Percentiles rank a stretch among this genome's conserved stretches.
Evolutionary conservation across 1,140 invertebrate species (phyloP).

Genomic region (Ips nitidus): DNA sequence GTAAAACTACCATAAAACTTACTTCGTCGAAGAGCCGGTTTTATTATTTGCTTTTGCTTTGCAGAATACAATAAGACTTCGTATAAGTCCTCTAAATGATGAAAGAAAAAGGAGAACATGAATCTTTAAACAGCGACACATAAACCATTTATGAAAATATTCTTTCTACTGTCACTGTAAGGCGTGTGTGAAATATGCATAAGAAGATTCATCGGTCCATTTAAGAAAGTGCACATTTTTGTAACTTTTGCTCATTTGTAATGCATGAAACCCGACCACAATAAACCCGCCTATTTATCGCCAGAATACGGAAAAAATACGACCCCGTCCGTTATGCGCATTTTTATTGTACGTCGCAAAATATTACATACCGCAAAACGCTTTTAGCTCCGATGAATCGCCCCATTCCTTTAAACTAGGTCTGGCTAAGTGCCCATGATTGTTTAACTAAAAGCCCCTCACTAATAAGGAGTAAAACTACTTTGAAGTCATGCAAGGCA

Average conservation of each 20-base stretch:
- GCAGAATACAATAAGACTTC: background rate
- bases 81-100: background rate
- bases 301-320: constrained; percentile 19
- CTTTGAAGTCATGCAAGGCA: no score
- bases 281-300: constrained; percentile 28
- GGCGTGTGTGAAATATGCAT: constrained; percentile 22
- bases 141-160: constrained; percentile 7
- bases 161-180: constrained; percentile 11
- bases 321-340: constrained; percentile 5
- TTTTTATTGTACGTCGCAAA: constrained; percentile 11
- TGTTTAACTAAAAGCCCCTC: no score
- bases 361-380: constrained; percentile 16
- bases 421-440: no score
- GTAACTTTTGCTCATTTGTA: constrained; percentile 37
- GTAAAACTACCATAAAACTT: background rate
- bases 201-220: constrained; percentile 34
- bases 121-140: constrained; percentile 9
- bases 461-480: no score
- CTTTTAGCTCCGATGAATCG: constrained; percentile 15
- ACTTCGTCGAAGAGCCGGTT: no score
- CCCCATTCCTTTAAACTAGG: background rate
- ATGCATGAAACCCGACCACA: constrained; percentile 30
- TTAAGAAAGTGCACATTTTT: constrained; percentile 38
- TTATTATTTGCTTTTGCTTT: no score
- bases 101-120: constrained; percentile 1